Conservation (phyloP, 2,797 vertebrate species). For the Uromys caudimaculatus region DNA sequence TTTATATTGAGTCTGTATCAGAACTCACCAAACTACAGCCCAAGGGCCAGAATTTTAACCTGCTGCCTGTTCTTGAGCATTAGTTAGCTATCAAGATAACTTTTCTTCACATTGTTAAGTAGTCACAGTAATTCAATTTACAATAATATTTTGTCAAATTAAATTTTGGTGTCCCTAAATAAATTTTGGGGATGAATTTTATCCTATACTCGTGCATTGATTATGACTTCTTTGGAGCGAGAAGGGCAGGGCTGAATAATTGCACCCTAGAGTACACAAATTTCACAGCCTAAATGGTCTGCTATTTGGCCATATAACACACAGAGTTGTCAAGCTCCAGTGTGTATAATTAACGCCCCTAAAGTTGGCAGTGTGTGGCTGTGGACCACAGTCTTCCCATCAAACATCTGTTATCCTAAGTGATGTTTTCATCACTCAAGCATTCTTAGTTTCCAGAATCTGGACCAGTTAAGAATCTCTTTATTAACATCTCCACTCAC, state of each 20-base stretch:
- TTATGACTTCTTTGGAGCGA: not conserved
- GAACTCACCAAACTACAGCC: not conserved
- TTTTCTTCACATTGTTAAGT: slow-evolving; percentile 1
- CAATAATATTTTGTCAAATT: slow-evolving; percentile 5
- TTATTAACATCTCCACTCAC: not conserved
- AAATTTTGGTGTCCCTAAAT: not conserved
- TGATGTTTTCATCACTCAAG: not conserved
- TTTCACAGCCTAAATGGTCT: not conserved
- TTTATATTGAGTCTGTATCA: not conserved
- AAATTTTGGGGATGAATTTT: not conserved
- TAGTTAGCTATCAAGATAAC: not conserved
- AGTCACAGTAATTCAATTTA: not conserved
- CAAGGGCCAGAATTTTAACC: not conserved
- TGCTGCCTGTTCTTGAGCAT: not conserved
- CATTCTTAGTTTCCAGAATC: not conserved
- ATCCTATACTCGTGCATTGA: not conserved
- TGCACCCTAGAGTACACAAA: not conserved
- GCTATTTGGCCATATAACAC: not conserved
- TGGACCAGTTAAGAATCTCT: not conserved
- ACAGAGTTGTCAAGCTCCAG: not conserved
- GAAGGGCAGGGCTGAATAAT: not conserved
- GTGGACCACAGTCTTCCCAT: not conserved
- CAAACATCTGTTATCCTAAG: not conserved
- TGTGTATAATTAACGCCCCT: not conserved
- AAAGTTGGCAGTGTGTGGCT: not conserved